phyloP scores from a whole-genome alignment of 2,888 invertebrate species.

The Agapetus fuscipes region DNA sequence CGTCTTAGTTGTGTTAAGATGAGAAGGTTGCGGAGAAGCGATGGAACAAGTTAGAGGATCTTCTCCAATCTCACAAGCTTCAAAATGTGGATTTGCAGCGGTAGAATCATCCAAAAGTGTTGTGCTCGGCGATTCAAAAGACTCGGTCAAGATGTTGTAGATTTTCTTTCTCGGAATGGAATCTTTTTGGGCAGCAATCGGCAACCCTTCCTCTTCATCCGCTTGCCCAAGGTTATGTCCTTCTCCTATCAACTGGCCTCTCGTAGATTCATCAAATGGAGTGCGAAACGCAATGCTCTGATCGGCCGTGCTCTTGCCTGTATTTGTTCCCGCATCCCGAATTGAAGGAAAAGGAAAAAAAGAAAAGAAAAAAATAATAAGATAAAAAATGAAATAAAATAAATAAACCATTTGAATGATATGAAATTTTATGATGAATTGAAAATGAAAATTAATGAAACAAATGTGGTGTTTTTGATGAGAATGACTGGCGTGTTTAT shows the following conservation, averaged over 20 bases:
- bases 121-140: constrained; percentile 18
- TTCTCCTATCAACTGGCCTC: not conserved
- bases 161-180: constrained; percentile 12
- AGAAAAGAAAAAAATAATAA: constrained; percentile 12
- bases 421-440: too few species aligned
- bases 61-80: constrained; percentile 17
- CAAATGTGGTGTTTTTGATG: too few species aligned
- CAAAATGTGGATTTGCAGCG: constrained; percentile 1
- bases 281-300: constrained; percentile 5
- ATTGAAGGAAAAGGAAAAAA: constrained; percentile 12
- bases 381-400: constrained; percentile 7
- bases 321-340: constrained; percentile 5
- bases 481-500: too few species aligned
- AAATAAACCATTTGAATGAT: too few species aligned
- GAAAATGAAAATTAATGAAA: constrained; percentile 4
- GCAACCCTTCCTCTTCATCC: not conserved
- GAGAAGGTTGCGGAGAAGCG: not conserved
- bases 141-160: constrained; percentile 17
- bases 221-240: not conserved
- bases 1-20: not conserved
- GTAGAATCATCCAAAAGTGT: constrained; percentile 6
- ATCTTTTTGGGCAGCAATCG: not conserved
- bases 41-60: constrained; percentile 10
- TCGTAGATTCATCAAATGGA: constrained; percentile 7
- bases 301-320: constrained; percentile 8